Conservation (phyloP, 2,113 vertebrate species). For the Hydrolagus affinis region DNA sequence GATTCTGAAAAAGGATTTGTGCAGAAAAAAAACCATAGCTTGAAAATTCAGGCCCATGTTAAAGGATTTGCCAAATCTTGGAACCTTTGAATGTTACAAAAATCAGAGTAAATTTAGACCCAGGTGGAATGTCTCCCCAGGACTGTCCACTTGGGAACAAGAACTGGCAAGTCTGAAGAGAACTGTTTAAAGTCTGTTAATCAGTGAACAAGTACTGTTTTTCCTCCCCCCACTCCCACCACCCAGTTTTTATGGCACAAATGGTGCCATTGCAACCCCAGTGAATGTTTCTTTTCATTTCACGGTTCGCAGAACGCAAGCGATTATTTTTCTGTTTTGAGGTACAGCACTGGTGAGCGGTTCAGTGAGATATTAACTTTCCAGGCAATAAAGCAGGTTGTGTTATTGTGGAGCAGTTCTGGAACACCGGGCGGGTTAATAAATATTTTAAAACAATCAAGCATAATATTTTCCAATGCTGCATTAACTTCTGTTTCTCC, state of each 20-base stretch:
- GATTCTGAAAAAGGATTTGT: too few species aligned
- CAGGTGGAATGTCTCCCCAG: too few species aligned
- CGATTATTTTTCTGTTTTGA: neutral
- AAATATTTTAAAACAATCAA: too few species aligned
- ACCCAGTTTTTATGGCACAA: neutral
- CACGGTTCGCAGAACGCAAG: neutral
- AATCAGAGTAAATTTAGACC: too few species aligned
- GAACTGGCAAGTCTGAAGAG: neutral
- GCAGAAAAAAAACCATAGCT: too few species aligned
- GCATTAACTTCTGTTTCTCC: too few species aligned
- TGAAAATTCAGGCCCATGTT: too few species aligned
- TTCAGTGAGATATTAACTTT: constrained; percentile 17
- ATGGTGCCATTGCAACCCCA: neutral
- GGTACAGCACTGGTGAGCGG: neutral
- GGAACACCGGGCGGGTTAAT: too few species aligned
- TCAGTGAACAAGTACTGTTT: neutral
- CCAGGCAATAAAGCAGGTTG: neutral
- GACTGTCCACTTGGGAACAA: neutral
- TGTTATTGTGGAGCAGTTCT: neutral
- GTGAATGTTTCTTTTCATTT: constrained; percentile 7
- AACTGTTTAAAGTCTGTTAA: neutral
- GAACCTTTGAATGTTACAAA: too few species aligned
- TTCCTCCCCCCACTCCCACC: too few species aligned
- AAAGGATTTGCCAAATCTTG: too few species aligned
- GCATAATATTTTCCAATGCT: too few species aligned